Evolutionary conservation across 2,113 vertebrate genomes (phyloP).

Genomic region (Boulengeromyrus knoepffleri): DNA sequence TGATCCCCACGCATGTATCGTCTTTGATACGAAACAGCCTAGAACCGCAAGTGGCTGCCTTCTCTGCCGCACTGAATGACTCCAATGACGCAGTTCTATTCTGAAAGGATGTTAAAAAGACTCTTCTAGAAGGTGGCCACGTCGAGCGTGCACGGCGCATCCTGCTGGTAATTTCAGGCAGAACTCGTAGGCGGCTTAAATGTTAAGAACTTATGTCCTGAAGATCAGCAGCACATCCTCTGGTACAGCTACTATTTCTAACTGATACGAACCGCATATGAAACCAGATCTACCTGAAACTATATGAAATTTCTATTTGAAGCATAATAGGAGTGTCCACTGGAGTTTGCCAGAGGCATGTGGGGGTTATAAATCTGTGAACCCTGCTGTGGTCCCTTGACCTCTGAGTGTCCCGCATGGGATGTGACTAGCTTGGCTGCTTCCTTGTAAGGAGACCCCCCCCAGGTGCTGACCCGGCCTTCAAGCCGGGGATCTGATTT

Average conservation of each 20-base stretch:
- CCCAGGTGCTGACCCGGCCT: neutral
- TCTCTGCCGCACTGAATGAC: neutral
- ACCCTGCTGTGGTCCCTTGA: neutral
- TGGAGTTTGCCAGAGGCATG: neutral
- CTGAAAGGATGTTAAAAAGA: neutral
- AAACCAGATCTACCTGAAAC: neutral
- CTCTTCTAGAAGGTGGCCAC: neutral
- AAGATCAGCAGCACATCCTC: neutral
- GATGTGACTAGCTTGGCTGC: neutral
- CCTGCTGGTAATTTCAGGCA: neutral
- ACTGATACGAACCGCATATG: neutral
- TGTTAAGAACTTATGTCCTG: neutral
- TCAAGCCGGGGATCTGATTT: neutral
- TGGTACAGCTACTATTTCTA: neutral
- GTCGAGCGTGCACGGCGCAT: neutral
- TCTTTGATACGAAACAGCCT: neutral
- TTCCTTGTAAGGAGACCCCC: no score
- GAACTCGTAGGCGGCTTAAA: neutral
- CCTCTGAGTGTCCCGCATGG: neutral
- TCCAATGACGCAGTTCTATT: neutral
- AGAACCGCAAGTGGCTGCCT: neutral
- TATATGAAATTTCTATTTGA: neutral
- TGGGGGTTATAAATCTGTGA: neutral
- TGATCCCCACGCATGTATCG: slow-evolving; percentile 1
- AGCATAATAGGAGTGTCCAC: neutral